phyloP scores from a whole-genome alignment of 2,888 invertebrate species.

The Ormyrus pomaceus region DNA sequence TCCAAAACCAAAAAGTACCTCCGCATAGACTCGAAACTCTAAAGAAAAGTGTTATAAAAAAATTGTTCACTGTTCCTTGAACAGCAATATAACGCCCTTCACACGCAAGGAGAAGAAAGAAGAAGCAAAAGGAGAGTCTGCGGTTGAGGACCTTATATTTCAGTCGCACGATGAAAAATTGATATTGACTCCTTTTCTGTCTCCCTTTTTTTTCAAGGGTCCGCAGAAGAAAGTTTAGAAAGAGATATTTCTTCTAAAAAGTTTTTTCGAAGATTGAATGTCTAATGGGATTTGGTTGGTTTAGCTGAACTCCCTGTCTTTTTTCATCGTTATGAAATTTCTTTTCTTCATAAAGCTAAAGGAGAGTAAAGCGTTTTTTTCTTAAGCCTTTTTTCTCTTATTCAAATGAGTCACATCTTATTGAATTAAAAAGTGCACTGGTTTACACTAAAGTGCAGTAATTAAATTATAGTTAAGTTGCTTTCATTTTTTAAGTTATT shows the following conservation, averaged over 20 bases:
- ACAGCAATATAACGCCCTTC: background rate
- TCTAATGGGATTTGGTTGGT: constrained; percentile 8
- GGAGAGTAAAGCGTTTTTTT: background rate
- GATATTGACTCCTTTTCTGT: constrained; percentile 40
- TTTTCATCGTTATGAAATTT: background rate
- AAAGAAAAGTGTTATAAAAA: no score
- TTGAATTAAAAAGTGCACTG: no score
- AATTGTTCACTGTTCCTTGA: no score
- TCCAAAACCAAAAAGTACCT: no score
- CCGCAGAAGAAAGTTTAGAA: constrained; percentile 10
- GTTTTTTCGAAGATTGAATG: constrained; percentile 36
- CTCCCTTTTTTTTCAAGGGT: no score
- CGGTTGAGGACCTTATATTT: constrained; percentile 39
- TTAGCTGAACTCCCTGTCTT: background rate
- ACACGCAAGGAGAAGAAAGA: background rate
- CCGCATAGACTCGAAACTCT: no score
- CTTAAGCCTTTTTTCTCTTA: background rate
- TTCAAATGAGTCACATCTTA: no score
- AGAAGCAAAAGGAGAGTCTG: background rate
- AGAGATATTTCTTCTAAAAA: constrained; percentile 13
- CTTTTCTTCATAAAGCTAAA: background rate
- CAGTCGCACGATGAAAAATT: constrained; percentile 36
- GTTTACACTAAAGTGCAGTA: no score
- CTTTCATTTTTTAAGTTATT: no score
- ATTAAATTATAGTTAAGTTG: no score